A percentile compares a stretch with the other conserved stretches of the same genome.
phyloP scores from a whole-genome alignment of 2,888 invertebrate genomes.

The Agrotis segetum region DNA sequence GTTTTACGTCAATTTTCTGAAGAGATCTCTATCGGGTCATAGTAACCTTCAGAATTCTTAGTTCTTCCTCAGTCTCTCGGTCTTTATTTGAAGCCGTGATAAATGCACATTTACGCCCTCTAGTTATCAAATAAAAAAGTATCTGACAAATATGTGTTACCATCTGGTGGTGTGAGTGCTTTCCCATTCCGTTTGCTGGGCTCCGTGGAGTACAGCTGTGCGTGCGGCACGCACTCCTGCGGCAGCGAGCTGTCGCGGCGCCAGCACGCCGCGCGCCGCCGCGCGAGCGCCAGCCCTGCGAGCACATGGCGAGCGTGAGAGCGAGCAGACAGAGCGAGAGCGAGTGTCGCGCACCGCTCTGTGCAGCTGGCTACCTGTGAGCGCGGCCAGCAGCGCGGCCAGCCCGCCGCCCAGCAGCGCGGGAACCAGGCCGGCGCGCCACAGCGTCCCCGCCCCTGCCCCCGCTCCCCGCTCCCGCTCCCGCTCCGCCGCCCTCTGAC shows the following conservation, averaged over 20 bases:
- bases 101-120: too few relatives aligned
- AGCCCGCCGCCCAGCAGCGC: slow-evolving; percentile 71
- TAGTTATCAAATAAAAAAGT: too few relatives aligned
- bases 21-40: too few relatives aligned
- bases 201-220: slow-evolving; percentile 77
- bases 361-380: slow-evolving; percentile 54
- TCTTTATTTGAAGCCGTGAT: too few relatives aligned
- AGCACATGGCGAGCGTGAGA: too few relatives aligned
- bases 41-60: too few relatives aligned
- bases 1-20: too few relatives aligned
- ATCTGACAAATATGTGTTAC: slow-evolving; percentile 56
- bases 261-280: slow-evolving; percentile 48
- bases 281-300: slow-evolving; percentile 39
- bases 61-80: too few relatives aligned
- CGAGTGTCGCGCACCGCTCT: neutral
- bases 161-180: slow-evolving; percentile 73
- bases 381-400: slow-evolving; percentile 68
- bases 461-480: too few relatives aligned
- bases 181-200: slow-evolving; percentile 77
- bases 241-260: slow-evolving; percentile 59
- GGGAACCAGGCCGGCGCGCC: slow-evolving; percentile 69
- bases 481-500: slow-evolving; percentile 54
- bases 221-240: slow-evolving; percentile 60
- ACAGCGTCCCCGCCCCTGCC: slow-evolving; percentile 61
- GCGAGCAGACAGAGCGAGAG: too few relatives aligned